Percentiles rank a stretch among this genome's conserved stretches.
phyloP scores from a whole-genome alignment of 2,888 invertebrate species.

The Podabrus alpinus region DNA sequence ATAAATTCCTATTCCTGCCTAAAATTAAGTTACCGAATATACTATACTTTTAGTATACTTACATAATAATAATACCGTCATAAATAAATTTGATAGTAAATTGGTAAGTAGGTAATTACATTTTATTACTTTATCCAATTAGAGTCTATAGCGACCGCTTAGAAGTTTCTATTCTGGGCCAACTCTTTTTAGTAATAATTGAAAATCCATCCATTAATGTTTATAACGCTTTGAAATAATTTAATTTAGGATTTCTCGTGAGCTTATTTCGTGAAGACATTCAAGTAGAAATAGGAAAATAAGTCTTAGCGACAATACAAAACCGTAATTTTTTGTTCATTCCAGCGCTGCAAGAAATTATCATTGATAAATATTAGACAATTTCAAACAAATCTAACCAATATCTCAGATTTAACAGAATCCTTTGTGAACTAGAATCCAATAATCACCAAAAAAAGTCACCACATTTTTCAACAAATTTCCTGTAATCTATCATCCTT shows the following conservation, averaged over 20 bases:
- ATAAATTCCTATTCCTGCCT: neutral
- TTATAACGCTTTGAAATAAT: neutral
- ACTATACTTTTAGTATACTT: too few relatives aligned
- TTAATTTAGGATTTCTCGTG: neutral
- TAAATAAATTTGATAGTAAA: neutral
- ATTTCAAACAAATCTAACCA: conserved; percentile 50
- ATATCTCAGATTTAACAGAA: conserved; percentile 55
- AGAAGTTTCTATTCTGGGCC: neutral
- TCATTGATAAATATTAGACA: conserved; percentile 51
- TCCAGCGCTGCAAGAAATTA: conserved; percentile 42
- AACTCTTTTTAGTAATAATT: neutral
- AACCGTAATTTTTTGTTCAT: conserved; percentile 29
- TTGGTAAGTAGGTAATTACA: neutral
- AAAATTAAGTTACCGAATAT: neutral
- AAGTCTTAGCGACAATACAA: neutral
- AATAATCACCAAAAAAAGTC: conserved; percentile 52
- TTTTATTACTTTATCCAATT: neutral
- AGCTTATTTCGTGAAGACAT: neutral
- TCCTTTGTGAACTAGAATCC: conserved; percentile 62
- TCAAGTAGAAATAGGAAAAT: neutral
- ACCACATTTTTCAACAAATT: conserved; percentile 50
- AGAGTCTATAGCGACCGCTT: neutral
- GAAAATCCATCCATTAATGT: neutral
- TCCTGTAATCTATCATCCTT: conserved; percentile 46
- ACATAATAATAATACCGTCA: too few relatives aligned